Base-by-base conservation (phyloP, 2,797 vertebrate species). In the Thunnus albacares region DNA sequence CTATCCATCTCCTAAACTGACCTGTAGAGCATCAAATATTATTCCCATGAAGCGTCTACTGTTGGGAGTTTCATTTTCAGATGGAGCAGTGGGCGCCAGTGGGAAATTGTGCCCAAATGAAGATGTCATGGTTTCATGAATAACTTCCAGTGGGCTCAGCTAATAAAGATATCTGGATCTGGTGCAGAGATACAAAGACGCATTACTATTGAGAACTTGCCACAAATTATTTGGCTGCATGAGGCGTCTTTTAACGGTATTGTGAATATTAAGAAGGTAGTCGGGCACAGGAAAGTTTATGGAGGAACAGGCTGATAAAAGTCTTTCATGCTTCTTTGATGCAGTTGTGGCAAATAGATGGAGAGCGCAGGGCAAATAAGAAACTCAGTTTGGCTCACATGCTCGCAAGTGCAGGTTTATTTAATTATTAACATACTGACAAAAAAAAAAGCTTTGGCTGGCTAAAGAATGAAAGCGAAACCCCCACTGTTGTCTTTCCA, bases 1-100 rank as follows among this genome's bases (percentile, higher is more conserved):
- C 28, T 24, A 12, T 53, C 49, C 61, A 18, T 63, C 72, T 70
- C 49, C 24, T 52, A 7, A 61, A 56, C 56, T 56, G 43, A 75
- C 81, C 75, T 79, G 35, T 65, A 67, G 61, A 85, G 73, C 71
- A 66, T 82, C 69, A 86, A 71, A 85, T 68, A 63, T 43, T 43
- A 43, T 43, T 43, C 38, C 38, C 38, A 12, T 38, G 35, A 38
- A 38, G 38, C 8, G 38, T 38, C 38, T 38, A 10, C 38, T 38
- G 8, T 11, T 38, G 38, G 24, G 38, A 38, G 38, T 38, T 38
- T 33, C 30, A 33, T 33, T 33, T 38, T 38, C 38, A 38, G 72
- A 58, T 30, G 28, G 28, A 30, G 28, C 38, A 38, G 69, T 5
- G 20, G 22, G 52, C 72, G 56, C 28, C 15, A 2, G 10, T 14